A percentile compares a stretch with the other conserved stretches of the same genome.
Evolutionary conservation across 2,888 invertebrate species (phyloP).

Genomic region (Meloe dianella): DNA sequence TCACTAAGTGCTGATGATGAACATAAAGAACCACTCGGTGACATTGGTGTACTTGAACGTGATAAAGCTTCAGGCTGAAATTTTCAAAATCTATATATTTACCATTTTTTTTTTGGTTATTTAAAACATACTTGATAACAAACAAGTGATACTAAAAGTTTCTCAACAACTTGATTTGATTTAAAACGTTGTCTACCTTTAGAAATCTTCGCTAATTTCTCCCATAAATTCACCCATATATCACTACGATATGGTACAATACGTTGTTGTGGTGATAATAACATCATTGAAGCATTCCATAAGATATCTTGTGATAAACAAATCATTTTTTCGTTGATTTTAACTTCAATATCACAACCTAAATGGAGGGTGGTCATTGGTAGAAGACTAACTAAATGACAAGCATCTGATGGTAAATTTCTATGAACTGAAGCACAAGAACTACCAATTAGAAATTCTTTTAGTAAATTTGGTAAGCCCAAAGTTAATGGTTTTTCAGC

Average conservation of each 20-base stretch:
- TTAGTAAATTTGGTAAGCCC: conserved; percentile 72
- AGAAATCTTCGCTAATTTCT: conserved; percentile 67
- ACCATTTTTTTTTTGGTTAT: neutral
- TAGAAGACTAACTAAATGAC: conserved; percentile 70
- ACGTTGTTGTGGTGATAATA: conserved; percentile 82
- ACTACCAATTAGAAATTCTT: conserved; percentile 81
- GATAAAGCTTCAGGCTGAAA: conserved; percentile 81
- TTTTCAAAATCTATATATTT: neutral
- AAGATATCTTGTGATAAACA: conserved; percentile 76
- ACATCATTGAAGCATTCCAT: conserved; percentile 83
- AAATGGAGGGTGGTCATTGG: conserved; percentile 72
- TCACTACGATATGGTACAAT: conserved; percentile 82
- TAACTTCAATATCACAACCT: conserved; percentile 67
- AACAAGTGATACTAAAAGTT: conserved; percentile 78
- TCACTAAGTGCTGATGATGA: conserved; percentile 59
- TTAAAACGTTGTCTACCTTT: conserved; percentile 69
- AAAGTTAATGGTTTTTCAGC: conserved; percentile 68
- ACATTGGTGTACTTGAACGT: conserved; percentile 83
- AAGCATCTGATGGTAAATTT: conserved; percentile 74
- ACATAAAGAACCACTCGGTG: conserved; percentile 67
- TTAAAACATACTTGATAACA: conserved; percentile 73
- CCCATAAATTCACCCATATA: conserved; percentile 84
- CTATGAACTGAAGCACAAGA: conserved; percentile 75
- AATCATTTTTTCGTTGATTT: conserved; percentile 64
- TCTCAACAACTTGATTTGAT: conserved; percentile 75